These are phyloP conservation scores for Ditylenchus weischeri DNA, from an alignment of 2,888 invertebrate species.

Conservation along the genomic window DNA sequence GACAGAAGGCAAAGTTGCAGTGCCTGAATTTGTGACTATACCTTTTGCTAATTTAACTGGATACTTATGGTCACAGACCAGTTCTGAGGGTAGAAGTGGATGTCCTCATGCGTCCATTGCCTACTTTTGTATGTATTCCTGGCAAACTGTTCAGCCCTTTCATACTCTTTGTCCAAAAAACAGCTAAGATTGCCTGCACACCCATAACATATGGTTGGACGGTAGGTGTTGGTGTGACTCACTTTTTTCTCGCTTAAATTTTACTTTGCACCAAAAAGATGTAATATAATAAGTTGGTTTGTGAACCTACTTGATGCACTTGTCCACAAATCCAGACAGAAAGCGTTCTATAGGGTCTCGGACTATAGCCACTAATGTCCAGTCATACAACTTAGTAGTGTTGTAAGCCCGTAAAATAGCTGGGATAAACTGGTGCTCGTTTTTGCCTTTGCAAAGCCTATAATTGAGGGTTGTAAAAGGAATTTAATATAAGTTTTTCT, in stretches of 20 bases:
- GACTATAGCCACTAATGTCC: constrained; percentile 43
- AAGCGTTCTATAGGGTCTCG: constrained; percentile 53
- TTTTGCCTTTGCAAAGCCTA: constrained; percentile 15
- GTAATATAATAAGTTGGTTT: no score
- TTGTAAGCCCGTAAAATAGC: constrained; percentile 11
- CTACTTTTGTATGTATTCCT: background rate
- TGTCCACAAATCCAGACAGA: constrained; percentile 52
- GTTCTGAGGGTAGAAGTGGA: constrained; percentile 8
- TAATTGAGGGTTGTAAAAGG: no score
- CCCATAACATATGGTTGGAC: background rate
- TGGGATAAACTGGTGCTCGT: constrained; percentile 8
- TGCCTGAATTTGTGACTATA: background rate
- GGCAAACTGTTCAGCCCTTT: background rate
- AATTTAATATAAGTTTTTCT: no score
- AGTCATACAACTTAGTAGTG: constrained; percentile 18
- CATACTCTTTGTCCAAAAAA: constrained; percentile 3
- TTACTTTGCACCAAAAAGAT: constrained; percentile 13
- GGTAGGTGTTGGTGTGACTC: no score
- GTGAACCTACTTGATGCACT: constrained; percentile 44
- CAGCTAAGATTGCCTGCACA: constrained; percentile 5
- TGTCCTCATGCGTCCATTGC: background rate
- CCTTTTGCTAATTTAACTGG: no score
- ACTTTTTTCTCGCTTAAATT: background rate
- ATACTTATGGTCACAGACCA: background rate
- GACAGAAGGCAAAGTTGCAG: background rate